Conservation (phyloP, 2,888 invertebrate genomes). For the Cosmorhoe ocellata region DNA sequence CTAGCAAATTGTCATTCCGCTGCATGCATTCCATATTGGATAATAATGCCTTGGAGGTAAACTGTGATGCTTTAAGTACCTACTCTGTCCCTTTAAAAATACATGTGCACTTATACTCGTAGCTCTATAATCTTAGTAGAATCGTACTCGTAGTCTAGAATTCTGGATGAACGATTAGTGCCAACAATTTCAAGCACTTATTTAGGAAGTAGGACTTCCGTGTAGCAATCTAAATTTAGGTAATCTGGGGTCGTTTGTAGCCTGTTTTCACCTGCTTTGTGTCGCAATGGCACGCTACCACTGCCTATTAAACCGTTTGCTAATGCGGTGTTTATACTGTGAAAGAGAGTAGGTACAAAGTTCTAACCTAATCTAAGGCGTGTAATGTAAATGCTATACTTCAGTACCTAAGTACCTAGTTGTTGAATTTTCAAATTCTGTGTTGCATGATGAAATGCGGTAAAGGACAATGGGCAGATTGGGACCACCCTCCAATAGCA, state of each 20-base stretch:
- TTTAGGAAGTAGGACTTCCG: slow-evolving; percentile 22
- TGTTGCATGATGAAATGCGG: slow-evolving; percentile 21
- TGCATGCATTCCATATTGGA: slow-evolving; percentile 2
- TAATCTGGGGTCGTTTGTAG: slow-evolving; percentile 25
- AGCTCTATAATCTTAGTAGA: no score
- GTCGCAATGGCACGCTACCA: slow-evolving; percentile 21
- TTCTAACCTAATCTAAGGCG: no score
- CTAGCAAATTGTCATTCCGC: slow-evolving; percentile 4
- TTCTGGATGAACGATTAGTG: slow-evolving; percentile 6
- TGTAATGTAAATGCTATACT: no score
- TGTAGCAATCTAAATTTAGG: slow-evolving; percentile 27
- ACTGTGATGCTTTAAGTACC: no score
- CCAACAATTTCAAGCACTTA: slow-evolving; percentile 21
- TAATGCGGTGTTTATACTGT: slow-evolving; percentile 5
- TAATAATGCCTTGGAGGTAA: no score
- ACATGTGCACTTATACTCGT: no score
- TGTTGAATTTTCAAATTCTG: slow-evolving; percentile 11
- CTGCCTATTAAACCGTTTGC: slow-evolving; percentile 8
- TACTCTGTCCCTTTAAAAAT: no score
- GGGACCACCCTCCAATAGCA: no score
- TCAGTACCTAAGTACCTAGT: no score
- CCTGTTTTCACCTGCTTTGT: slow-evolving; percentile 26
- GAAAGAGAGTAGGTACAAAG: neutral
- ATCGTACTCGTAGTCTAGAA: neutral
- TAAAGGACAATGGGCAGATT: no score